Conservation (phyloP, 2,113 vertebrate species). For the Xiphorhynchus elegans region DNA sequence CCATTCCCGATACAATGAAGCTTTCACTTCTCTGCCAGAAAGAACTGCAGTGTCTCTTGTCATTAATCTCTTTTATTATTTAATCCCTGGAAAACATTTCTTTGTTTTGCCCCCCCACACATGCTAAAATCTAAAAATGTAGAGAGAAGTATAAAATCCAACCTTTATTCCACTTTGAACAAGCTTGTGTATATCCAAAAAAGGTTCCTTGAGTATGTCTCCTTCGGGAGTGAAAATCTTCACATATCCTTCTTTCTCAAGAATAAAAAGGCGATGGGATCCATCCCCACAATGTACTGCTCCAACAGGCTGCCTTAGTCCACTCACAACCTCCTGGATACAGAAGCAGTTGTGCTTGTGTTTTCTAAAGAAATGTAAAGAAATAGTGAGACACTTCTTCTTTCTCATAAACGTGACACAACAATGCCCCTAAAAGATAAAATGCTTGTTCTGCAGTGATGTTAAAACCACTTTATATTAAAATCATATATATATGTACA, state of each 20-base stretch:
- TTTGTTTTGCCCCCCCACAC: neutral
- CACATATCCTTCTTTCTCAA: slow-evolving; percentile 97
- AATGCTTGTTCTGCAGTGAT: neutral
- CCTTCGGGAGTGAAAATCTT: slow-evolving; percentile 89
- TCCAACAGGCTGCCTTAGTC: slow-evolving; percentile 89
- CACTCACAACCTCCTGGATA: slow-evolving; percentile 90
- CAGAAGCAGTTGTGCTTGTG: slow-evolving; percentile 99
- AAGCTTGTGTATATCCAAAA: slow-evolving; percentile 97
- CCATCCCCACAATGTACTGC: slow-evolving; percentile 91
- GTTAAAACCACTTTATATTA: neutral
- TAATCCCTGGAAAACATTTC: neutral
- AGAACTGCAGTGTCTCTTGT: neutral
- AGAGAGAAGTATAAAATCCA: slow-evolving; percentile 73
- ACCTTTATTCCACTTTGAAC: slow-evolving; percentile 99
- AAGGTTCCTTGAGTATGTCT: slow-evolving; percentile 92
- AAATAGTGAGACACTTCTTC: slow-evolving; percentile 21
- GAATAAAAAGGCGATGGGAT: slow-evolving; percentile 94
- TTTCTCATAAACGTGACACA: neutral
- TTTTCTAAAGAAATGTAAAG: slow-evolving; percentile 83
- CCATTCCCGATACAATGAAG: neutral
- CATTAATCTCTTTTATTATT: neutral
- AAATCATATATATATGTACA: neutral
- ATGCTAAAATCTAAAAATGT: slow-evolving; percentile 13
- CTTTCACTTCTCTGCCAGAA: neutral
- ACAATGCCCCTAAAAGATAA: neutral